Conservation (phyloP, 2,113 vertebrate genomes). For the Pongo abelii region DNA sequence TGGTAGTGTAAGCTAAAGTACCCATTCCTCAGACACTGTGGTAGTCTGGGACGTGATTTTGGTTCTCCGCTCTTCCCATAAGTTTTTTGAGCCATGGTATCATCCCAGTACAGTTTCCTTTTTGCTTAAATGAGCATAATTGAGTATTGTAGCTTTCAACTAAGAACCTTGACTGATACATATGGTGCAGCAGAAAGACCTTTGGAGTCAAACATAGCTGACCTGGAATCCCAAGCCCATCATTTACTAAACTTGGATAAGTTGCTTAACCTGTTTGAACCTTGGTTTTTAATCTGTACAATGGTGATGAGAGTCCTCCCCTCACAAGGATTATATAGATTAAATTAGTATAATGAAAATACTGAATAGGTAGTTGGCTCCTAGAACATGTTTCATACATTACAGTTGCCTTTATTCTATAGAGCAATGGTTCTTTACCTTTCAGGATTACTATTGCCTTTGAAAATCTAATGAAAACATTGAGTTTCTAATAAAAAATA, state of each 20-base stretch:
- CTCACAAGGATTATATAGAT: not conserved
- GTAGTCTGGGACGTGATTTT: not conserved
- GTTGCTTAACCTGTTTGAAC: not conserved
- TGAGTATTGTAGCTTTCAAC: not conserved
- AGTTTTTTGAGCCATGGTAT: not conserved
- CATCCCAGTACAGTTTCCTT: not conserved
- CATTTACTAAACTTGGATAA: not conserved
- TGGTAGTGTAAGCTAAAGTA: not conserved
- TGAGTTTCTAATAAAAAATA: not conserved
- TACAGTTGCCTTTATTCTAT: not conserved
- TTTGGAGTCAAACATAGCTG: not conserved
- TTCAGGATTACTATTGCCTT: not conserved
- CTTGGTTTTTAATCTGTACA: slow-evolving; percentile 8
- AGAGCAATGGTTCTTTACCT: not conserved
- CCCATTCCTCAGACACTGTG: not conserved
- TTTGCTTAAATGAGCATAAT: not conserved
- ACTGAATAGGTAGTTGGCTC: not conserved
- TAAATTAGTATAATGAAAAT: not conserved
- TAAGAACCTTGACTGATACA: not conserved
- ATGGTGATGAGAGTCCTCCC: not conserved
- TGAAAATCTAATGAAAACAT: not conserved
- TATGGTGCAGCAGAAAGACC: not conserved
- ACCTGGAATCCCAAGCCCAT: not conserved
- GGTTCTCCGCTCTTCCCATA: not conserved
- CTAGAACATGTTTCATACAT: not conserved